These are phyloP conservation scores for Caenorhabditis latens DNA, from an alignment of 1,140 invertebrate genomes.

Conservation along the genomic window DNA sequence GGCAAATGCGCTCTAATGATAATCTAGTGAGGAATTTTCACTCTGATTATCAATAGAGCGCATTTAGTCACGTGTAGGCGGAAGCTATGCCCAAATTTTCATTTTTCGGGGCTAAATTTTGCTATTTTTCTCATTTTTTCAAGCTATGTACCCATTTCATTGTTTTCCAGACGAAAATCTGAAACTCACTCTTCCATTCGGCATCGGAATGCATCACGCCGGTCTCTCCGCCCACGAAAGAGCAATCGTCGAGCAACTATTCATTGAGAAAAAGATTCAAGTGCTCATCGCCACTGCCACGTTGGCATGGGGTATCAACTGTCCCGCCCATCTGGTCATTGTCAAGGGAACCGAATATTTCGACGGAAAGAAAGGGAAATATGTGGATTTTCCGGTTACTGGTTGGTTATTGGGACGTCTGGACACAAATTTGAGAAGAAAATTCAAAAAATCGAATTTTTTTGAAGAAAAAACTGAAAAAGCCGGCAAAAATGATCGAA, in stretches of 20 bases:
- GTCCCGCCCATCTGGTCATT: conserved; percentile 90
- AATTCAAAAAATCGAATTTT: background rate
- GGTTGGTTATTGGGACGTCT: conserved; percentile 80
- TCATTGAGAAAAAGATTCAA: conserved; percentile 97
- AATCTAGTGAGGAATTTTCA: conserved; percentile 34
- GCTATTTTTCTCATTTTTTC: too few relatives aligned
- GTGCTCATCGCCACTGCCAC: conserved; percentile 97
- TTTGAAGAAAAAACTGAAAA: too few relatives aligned
- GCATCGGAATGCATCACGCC: conserved; percentile 98
- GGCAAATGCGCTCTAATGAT: too few relatives aligned
- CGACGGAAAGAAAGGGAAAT: conserved; percentile 94
- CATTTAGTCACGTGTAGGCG: too few relatives aligned
- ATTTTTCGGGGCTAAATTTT: conserved; percentile 77
- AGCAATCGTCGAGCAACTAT: conserved; percentile 88
- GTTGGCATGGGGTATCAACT: conserved; percentile 98
- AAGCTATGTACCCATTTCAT: too few relatives aligned
- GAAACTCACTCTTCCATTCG: conserved; percentile 93
- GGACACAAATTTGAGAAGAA: too few relatives aligned
- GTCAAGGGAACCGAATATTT: conserved; percentile 94
- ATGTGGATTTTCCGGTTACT: conserved; percentile 99
- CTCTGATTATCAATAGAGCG: conserved; percentile 66
- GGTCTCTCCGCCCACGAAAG: conserved; percentile 92
- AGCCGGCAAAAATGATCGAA: background rate
- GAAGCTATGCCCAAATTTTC: too few relatives aligned
- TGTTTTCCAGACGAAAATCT: conserved; percentile 89